These are phyloP conservation scores for Hydractinia echinata DNA, from an alignment of 30 jellyfish, hydroid and myxozoan species.

Conservation along the genomic window DNA sequence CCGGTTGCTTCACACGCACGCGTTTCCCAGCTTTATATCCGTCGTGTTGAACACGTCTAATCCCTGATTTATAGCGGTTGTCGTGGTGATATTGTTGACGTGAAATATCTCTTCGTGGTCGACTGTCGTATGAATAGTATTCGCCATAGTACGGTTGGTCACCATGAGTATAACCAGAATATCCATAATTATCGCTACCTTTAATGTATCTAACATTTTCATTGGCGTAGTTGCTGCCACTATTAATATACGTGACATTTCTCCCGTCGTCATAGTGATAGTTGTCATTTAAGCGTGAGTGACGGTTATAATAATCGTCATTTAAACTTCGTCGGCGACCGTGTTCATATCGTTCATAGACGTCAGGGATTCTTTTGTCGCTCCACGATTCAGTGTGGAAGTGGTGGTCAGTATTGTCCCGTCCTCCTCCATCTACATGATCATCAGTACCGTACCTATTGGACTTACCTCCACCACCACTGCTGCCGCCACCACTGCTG, in stretches of 20 bases:
- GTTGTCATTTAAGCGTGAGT: background rate
- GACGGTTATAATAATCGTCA: background rate
- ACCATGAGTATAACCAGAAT: background rate
- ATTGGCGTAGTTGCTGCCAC: background rate
- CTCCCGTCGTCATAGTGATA: background rate
- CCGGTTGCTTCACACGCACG: conserved; percentile 12
- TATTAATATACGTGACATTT: background rate
- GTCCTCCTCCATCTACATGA: too few relatives aligned
- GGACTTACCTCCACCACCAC: too few relatives aligned
- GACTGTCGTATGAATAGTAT: too few relatives aligned
- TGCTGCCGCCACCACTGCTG: too few relatives aligned
- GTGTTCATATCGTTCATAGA: background rate
- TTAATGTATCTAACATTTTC: background rate
- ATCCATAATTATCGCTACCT: background rate
- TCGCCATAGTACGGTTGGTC: background rate
- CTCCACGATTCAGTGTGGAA: conserved; percentile 41
- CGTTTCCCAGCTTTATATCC: conserved; percentile 4
- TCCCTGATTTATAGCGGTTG: too few relatives aligned
- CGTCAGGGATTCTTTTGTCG: conserved; percentile 15
- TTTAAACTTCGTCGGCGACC: background rate
- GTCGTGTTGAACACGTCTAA: background rate
- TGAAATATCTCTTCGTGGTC: too few relatives aligned
- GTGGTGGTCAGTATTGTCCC: too few relatives aligned
- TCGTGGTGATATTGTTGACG: too few relatives aligned
- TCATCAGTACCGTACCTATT: too few relatives aligned